Base-by-base conservation (phyloP, 2,797 vertebrate species). In the Xenentodon cancila region DNA sequence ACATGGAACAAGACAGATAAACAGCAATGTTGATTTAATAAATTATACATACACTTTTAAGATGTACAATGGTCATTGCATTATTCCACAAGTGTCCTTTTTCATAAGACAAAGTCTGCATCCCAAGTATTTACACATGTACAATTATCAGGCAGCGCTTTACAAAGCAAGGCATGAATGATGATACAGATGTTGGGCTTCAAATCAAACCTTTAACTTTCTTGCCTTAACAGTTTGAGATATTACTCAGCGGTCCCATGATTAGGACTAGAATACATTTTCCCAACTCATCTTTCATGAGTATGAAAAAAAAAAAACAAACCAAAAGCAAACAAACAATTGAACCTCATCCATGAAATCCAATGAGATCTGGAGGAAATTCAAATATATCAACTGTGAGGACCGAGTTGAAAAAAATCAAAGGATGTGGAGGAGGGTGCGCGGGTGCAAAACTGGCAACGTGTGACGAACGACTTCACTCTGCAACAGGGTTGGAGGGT, bases 21-120 rank as follows among this genome's bases (percentile, higher is more conserved):
- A 96, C 94, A 95, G 94, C 96, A 93, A 94, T 93, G 93, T 94
- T 95, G 93, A 97, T 99, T 99, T 97, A 98, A 99, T 98, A 99
- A 99, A 97, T 99, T 99, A 97, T 95, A 97, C 93, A 96, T 95
- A 95, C 86, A 93, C 86, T 87, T 93, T 95, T 92, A 96, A 96
- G 95, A 97, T 97, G 94, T 96, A 97, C 96, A 97, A 95, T 95
- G 94, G 93, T 96, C 93, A 96, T 95, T 94, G 93, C 93, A 94
- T 95, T 94, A 94, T 95, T 95, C 90, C 92, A 89, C 63, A 87
- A 93, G 44, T 22, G 63, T 84, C 86, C 45, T 30, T 62, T 67
- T 90, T 92, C 70, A 80, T 69, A 85, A 89, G 86, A 92, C 88
- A 85, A 85, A 82, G 84, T 90, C 84, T 89, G 73, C 84, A 44